phyloP scores from a whole-genome alignment of 2,888 invertebrate genomes.

The Brenthis ino region DNA sequence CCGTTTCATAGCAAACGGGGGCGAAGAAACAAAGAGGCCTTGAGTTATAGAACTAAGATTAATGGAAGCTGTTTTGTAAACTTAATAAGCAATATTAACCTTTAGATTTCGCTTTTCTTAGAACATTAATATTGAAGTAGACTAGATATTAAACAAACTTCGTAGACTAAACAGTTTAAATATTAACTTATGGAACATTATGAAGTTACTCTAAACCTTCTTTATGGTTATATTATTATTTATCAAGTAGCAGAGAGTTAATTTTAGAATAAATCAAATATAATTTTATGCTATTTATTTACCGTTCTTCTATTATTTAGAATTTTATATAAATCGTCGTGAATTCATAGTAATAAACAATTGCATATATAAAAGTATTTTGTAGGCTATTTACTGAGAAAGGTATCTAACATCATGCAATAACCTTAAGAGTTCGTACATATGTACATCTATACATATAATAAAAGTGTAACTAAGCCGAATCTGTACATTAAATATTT shows the following conservation, averaged over 20 bases:
- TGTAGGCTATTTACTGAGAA: too few relatives aligned
- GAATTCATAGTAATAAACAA: too few relatives aligned
- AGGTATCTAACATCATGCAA: too few relatives aligned
- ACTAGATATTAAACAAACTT: constrained; percentile 14
- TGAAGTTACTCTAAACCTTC: constrained; percentile 1
- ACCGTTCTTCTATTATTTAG: too few relatives aligned
- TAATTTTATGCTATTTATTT: too few relatives aligned
- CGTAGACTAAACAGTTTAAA: constrained; percentile 11
- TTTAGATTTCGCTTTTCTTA: constrained; percentile 38
- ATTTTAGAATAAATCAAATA: too few relatives aligned
- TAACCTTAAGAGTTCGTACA: too few relatives aligned
- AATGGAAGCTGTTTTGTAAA: constrained; percentile 67
- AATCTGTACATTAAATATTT: too few relatives aligned
- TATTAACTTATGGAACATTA: constrained; percentile 7
- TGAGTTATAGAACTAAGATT: constrained; percentile 71
- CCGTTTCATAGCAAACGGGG: constrained; percentile 58
- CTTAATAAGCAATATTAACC: constrained; percentile 62
- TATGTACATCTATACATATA: too few relatives aligned
- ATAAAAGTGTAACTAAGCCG: too few relatives aligned
- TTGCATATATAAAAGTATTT: too few relatives aligned
- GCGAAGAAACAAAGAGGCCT: constrained; percentile 64
- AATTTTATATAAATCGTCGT: too few relatives aligned
- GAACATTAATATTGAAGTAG: constrained; percentile 20
- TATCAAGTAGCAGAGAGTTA: not conserved
- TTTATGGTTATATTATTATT: constrained; percentile 5